A percentile compares a stretch with the other conserved stretches of the same genome.
Evolutionary conservation across 2,888 invertebrate species (phyloP).

Genomic region (Oscheius sp.): DNA sequence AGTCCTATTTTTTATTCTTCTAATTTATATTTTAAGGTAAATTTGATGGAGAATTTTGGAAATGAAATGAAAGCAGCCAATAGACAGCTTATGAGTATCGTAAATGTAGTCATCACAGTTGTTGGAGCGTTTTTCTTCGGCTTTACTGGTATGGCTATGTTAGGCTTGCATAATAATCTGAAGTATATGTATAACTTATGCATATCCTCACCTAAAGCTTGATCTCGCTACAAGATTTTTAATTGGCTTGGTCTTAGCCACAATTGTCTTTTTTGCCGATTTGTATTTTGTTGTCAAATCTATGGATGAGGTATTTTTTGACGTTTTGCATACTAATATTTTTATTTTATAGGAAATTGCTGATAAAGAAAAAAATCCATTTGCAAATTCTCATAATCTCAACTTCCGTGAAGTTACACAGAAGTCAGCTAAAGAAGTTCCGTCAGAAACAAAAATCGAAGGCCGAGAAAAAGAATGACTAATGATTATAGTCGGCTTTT

Average conservation of each 20-base stretch:
- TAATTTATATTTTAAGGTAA: conserved; percentile 11
- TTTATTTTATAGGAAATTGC: conserved; percentile 20
- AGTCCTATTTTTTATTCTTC: background rate
- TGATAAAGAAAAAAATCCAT: conserved; percentile 1
- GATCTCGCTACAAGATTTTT: conserved; percentile 64
- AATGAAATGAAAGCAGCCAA: conserved; percentile 46
- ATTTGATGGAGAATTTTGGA: conserved; percentile 41
- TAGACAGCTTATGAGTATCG: conserved; percentile 78
- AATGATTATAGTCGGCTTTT: too few species aligned
- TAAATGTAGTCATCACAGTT: conserved; percentile 92
- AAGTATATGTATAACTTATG: conserved; percentile 74
- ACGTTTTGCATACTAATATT: background rate
- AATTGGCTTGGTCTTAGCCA: conserved; percentile 62
- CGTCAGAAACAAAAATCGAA: conserved; percentile 8
- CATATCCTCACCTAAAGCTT: conserved; percentile 59
- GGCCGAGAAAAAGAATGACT: conserved; percentile 21
- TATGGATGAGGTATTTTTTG: conserved; percentile 49
- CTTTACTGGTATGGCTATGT: conserved; percentile 79
- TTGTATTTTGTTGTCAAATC: conserved; percentile 66
- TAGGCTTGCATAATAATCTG: background rate
- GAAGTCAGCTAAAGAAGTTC: background rate
- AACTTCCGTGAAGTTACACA: conserved; percentile 17
- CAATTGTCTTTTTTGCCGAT: conserved; percentile 69
- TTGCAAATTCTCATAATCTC: conserved; percentile 17
- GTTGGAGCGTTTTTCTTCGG: conserved; percentile 94